Percentiles rank a stretch among this genome's conserved stretches.
These are phyloP conservation scores for Carassius carassius DNA, from an alignment of 2,113 vertebrate genomes.

Conservation along the genomic window DNA sequence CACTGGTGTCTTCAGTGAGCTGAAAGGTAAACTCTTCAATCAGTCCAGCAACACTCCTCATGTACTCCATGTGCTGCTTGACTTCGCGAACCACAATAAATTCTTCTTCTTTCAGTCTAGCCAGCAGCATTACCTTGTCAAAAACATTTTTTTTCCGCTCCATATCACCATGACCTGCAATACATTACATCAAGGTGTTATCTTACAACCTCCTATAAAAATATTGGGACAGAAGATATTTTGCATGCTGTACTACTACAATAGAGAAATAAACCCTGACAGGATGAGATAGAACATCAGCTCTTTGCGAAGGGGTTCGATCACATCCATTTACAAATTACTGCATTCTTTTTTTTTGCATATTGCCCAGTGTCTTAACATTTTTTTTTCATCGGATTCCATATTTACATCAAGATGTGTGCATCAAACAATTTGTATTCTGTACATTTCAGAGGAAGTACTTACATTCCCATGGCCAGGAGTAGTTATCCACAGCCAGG, in stretches of 20 bases:
- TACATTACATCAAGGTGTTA: constrained; percentile 10
- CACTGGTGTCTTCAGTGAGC: neutral
- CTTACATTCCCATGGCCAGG: constrained; percentile 15
- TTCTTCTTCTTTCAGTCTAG: constrained; percentile 17
- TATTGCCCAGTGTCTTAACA: neutral
- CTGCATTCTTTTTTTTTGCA: neutral
- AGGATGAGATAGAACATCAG: neutral
- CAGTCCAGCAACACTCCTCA: constrained; percentile 21
- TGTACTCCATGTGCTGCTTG: constrained; percentile 21
- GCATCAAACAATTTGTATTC: constrained; percentile 12
- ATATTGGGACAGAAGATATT: constrained; percentile 16
- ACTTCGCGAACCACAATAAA: neutral
- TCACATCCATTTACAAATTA: constrained; percentile 15
- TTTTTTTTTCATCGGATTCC: constrained; percentile 12
- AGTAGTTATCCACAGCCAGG: constrained; percentile 20
- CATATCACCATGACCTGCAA: constrained; percentile 14
- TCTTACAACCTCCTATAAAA: constrained; percentile 19
- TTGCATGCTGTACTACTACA: constrained; percentile 1
- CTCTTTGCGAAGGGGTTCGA: neutral
- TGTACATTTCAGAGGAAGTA: neutral
- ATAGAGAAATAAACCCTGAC: constrained; percentile 12
- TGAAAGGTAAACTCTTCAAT: constrained; percentile 7
- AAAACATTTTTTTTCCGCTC: neutral
- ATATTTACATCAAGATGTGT: constrained; percentile 8
- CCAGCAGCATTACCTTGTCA: constrained; percentile 10